These are phyloP conservation scores for Nilaparvata lugens DNA, from an alignment of 1,140 invertebrate genomes.

Conservation along the genomic window DNA sequence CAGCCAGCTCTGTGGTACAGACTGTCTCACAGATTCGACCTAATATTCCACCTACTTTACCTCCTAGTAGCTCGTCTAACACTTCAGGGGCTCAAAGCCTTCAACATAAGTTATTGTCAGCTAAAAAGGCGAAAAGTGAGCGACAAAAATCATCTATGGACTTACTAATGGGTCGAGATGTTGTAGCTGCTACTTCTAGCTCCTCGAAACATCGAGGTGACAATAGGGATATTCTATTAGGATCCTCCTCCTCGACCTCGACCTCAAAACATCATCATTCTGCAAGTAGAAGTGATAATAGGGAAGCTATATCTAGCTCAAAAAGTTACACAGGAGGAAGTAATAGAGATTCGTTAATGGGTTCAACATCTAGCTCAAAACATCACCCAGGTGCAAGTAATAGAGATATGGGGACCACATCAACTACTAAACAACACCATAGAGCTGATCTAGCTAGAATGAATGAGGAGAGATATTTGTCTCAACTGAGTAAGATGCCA, in stretches of 20 bases:
- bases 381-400: background rate
- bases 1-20: background rate
- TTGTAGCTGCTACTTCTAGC: background rate
- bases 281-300: background rate
- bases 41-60: background rate
- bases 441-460: background rate
- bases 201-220: background rate
- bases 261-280: background rate
- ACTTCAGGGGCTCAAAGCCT: background rate
- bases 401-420: background rate
- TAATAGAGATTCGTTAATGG: background rate
- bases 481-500: background rate
- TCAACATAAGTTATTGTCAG: slow-evolving; percentile 14
- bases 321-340: background rate
- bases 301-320: background rate
- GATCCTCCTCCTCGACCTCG: too few relatives aligned
- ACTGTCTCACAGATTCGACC: background rate
- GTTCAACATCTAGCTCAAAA: background rate
- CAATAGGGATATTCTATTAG: too few relatives aligned
- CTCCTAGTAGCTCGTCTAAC: background rate
- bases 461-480: background rate
- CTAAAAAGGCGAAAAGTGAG: slow-evolving; percentile 1
- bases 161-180: background rate
- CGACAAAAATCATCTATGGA: background rate
- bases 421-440: background rate